Conservation (phyloP, 2,113 vertebrate species). For the Oryzias curvinotus region DNA sequence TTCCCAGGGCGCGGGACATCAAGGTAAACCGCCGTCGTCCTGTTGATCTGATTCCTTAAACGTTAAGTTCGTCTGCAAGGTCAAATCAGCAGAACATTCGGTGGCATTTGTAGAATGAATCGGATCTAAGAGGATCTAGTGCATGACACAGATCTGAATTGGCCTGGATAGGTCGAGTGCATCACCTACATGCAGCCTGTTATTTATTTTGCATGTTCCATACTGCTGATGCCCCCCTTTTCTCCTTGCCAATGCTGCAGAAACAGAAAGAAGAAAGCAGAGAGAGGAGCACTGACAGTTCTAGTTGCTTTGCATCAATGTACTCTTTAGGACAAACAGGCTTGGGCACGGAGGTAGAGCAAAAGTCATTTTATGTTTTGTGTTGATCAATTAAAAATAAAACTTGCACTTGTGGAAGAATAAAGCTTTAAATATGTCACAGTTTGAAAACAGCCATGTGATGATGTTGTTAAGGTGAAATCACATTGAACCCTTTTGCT, state of each 20-base stretch:
- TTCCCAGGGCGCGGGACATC: constrained; percentile 31
- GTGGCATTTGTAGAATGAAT: no score
- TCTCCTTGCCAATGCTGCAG: constrained; percentile 35
- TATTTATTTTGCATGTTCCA: constrained; percentile 16
- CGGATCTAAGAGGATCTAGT: constrained; percentile 27
- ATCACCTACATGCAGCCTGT: constrained; percentile 22
- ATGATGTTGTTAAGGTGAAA: not conserved
- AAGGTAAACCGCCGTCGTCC: constrained; percentile 52
- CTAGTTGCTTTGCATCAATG: constrained; percentile 42
- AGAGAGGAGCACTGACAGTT: constrained; percentile 8
- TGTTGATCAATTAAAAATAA: not conserved
- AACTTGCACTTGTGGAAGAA: no score
- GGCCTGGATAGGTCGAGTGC: constrained; percentile 25
- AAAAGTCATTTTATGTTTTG: constrained; percentile 15
- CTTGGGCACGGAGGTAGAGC: constrained; percentile 6
- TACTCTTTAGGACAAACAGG: constrained; percentile 57
- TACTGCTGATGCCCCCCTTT: constrained; percentile 12
- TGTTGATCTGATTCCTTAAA: constrained; percentile 3
- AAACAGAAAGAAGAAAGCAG: not conserved
- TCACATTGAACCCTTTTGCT: not conserved
- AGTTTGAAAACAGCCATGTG: no score
- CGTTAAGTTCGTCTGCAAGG: constrained; percentile 66
- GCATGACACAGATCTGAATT: constrained; percentile 45
- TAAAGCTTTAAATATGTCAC: no score
- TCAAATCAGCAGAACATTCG: constrained; percentile 54